Base-by-base conservation (phyloP, 2,888 invertebrate species). In the Apotomis turbidana region DNA sequence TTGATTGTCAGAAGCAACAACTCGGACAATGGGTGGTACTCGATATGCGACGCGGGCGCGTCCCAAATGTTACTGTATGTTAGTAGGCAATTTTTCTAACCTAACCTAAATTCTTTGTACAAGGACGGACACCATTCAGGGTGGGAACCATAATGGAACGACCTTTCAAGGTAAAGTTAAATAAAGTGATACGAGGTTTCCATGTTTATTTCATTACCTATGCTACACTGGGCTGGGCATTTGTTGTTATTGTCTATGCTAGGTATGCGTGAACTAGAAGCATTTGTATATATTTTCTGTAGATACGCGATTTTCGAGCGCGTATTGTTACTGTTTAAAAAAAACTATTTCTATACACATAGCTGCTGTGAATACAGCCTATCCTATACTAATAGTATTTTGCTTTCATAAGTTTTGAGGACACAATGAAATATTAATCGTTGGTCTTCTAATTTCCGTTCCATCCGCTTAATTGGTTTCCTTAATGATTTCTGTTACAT, bases 1-100 rank as follows among this genome's bases (percentile, higher is more conserved):
- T 87, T 84, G 86, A 87, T 86, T 86, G 89, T 82, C 81, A 81
- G 78, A 79, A 38, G 38, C 5, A 36, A 87, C 86, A 88, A 85
- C 85, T 80, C 80, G 83, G 80, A 91, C 92, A 93, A 92, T 91
- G 77, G 85, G 76, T 46, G 41, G 44, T 82, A 83, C 83, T 90
- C 86, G 83, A 85, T 88, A 91, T 91, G 89, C 91, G 83, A 52
- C 77, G 79, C 83, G 81, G 80, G 70, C 75, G 74, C 78, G 86
- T 76, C 85, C 88, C 83, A 83, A 82, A 83, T 87, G 85, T 86
- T 76, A 81, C 80, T 84, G 80, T 74, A 72, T 81, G 83, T 83
- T 78, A 84, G 85, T 87, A 80, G 87, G 85, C 83, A 89, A 90
- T 90, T 89, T 88, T 87, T 83, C 81, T 88, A 89, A 88, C 91